Conservation (phyloP, 2,888 invertebrate genomes). For the Pyrrhia umbra region DNA sequence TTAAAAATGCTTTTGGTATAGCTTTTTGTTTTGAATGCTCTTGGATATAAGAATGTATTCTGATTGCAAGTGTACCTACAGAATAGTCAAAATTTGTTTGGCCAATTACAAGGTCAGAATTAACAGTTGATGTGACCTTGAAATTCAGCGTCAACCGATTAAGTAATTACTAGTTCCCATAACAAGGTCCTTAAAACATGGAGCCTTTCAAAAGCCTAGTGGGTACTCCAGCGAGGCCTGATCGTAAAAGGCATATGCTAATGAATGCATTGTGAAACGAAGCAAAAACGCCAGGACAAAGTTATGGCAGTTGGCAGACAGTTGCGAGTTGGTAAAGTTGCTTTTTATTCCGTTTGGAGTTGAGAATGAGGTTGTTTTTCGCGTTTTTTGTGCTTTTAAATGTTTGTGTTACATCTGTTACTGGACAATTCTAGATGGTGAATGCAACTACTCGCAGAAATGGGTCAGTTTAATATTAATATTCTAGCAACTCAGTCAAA, state of each 20-base stretch:
- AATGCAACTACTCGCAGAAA: slow-evolving; percentile 7
- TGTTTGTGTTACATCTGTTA: slow-evolving; percentile 24
- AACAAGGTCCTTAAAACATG: slow-evolving; percentile 21
- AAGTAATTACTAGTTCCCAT: not conserved
- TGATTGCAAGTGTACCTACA: not conserved
- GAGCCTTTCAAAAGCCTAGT: slow-evolving; percentile 24
- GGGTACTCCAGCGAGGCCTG: slow-evolving; percentile 14
- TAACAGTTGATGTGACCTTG: slow-evolving; percentile 1
- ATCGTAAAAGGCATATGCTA: slow-evolving; percentile 49
- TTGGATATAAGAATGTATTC: not conserved
- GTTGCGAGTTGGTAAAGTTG: slow-evolving; percentile 45
- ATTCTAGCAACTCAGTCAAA: not conserved
- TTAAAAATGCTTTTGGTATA: not conserved
- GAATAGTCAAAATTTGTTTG: slow-evolving; percentile 10
- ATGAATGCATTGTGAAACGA: slow-evolving; percentile 51
- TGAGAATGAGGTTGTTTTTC: slow-evolving; percentile 24
- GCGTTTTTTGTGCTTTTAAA: slow-evolving; percentile 27
- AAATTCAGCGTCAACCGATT: slow-evolving; percentile 1
- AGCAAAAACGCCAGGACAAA: slow-evolving; percentile 48
- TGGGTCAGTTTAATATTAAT: slow-evolving; percentile 6
- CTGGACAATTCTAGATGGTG: slow-evolving; percentile 24
- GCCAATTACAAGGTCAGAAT: slow-evolving; percentile 4
- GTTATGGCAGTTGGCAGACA: slow-evolving; percentile 58
- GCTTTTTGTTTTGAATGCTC: not conserved
- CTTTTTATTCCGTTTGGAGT: slow-evolving; percentile 46